Base-by-base conservation (phyloP, 2,113 vertebrate genomes). In the Aythya baeri region DNA sequence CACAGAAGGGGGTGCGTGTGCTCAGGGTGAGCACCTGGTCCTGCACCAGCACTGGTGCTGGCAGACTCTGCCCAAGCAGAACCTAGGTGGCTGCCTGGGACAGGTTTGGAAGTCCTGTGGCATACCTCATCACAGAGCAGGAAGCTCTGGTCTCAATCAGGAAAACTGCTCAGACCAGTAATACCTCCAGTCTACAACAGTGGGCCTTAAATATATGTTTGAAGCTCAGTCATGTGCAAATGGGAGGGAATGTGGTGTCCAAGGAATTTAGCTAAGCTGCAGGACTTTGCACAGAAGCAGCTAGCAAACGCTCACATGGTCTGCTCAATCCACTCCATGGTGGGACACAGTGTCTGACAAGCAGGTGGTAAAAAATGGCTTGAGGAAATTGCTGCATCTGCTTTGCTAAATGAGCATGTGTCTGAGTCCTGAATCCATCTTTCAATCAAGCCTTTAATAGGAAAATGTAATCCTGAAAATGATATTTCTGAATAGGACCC, bases 361-460 rank as follows among this genome's bases (percentile, higher is more conserved):
- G 86, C 91, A 92, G 95, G 86, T 92, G 94, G 83, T 58, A 66
- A 76, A 68, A 86, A 91, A 86, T 81, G 89, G 89, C 93, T 87
- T 76, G 91, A 87, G 86, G 70, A 89, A 70, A 72, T 25, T 3
- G 6, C 71, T 94, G 91, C 74, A 76, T 89, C 89, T 97, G 91
- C 94, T 91, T 92, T 84, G 86, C 84, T 66, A 70, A 82, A 41
- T 43, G 66, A 94, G 93, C 80, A 27, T 70, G 83, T 84, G 86
- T 70, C 77, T 75, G 84, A 96, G 88, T 77, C 73, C 92, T 49
- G 77, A 91, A 85, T 73, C 86, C 41, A 41, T 84, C 91, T 82
- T 91, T 92, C 93, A 83, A 44, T 89, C 86, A 87, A 58, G 74
- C 31, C 55, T 84, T 89, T 73, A 95, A 84, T 8, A 58, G 58